Base-by-base conservation (phyloP, 2,113 vertebrate genomes). In the Solea senegalensis region DNA sequence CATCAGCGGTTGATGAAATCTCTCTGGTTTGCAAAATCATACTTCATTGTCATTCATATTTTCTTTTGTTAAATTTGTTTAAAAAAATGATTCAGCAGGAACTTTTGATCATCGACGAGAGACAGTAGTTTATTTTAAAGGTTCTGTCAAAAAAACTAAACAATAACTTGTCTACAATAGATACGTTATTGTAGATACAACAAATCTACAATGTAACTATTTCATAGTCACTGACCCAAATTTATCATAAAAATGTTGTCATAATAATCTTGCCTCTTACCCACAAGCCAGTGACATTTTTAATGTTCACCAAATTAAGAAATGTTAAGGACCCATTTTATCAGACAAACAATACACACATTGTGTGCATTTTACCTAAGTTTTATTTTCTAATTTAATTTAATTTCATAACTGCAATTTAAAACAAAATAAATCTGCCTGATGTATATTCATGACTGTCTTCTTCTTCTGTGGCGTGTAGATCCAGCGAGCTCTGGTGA, bases 401-500 rank as follows among this genome's bases (percentile, higher is more conserved):
- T 34, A 3, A 34, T 34, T 34, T 34, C 34, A 34, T 6, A 34
- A 34, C 34, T 34, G 5, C 5, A 3, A 34, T 34, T 34, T 4
- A 34, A 34, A 34, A 34, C 34, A 34, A 34, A 34, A 34, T 34
- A 34, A 34, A 21, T 2, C 2, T 34, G 34, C 34, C 34, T 34
- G 34, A 34, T 34, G 34, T 34, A 34, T 34, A 34, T 34, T 34
- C 34, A 34, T 34, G 34, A 34, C 53, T 52, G n/a, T 16, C 21
- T 16, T 26, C 8, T 16, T 2, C 15, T 12, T 26, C 12, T 50
- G 11, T 54, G 8, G 27, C 14, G n/a, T 64, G 41, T 84, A 97
- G 96, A 97, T 97, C 91, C 96, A 97, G 82, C 93, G 96, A 40
- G 93, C 94, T 52, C 90, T 97, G 69, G 94, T 96, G 81, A 94